phyloP scores from a whole-genome alignment of 2,797 vertebrate genomes.

The Girardinus metallicus region DNA sequence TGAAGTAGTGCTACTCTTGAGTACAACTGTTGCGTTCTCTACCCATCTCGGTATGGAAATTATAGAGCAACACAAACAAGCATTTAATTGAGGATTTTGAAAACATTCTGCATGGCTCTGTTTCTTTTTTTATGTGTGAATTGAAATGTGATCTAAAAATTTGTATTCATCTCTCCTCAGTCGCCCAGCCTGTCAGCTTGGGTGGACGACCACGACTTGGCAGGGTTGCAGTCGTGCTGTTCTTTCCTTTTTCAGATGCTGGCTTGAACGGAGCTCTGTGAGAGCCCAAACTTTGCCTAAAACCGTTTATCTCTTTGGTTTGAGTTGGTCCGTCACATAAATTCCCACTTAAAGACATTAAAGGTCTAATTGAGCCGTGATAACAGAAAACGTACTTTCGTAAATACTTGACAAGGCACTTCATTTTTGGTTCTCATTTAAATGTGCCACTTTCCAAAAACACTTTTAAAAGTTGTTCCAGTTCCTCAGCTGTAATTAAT shows the following conservation, averaged over 20 bases:
- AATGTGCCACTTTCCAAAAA: slow-evolving; percentile 7
- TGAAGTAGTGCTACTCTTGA: no score
- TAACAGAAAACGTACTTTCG: neutral
- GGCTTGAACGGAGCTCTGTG: neutral
- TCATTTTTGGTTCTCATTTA: slow-evolving; percentile 19
- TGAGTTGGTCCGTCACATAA: neutral
- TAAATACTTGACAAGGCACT: neutral
- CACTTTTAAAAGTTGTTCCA: slow-evolving; percentile 26
- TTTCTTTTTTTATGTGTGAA: neutral
- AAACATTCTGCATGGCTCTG: neutral
- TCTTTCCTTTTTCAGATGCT: neutral
- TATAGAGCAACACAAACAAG: neutral
- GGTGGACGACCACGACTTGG: neutral
- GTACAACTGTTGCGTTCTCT: no score
- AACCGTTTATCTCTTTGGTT: neutral
- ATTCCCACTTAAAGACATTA: neutral
- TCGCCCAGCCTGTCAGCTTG: neutral
- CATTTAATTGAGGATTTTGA: neutral
- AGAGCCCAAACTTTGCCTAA: neutral
- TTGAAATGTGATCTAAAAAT: neutral
- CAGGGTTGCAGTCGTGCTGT: neutral
- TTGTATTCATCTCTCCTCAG: neutral
- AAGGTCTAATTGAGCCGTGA: no score
- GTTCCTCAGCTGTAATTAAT: slow-evolving; percentile 40
- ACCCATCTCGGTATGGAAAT: no score